Evolutionary conservation across 2,113 vertebrate genomes (phyloP).

Genomic region (Apteryx owenii): DNA sequence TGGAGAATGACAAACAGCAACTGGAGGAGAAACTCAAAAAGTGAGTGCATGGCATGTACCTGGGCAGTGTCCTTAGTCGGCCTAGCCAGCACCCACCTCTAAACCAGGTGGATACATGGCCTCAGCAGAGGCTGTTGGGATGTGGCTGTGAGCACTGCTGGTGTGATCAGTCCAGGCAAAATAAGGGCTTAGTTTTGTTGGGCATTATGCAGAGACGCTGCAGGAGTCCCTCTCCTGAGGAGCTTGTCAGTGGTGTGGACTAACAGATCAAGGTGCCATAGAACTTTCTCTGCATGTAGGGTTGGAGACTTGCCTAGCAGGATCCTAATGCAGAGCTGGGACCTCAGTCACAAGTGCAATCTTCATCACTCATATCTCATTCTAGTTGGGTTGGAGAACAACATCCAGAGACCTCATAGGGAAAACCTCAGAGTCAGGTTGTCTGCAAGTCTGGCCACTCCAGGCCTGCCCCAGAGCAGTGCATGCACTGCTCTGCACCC

Average conservation of each 20-base stretch:
- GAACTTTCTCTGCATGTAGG: neutral
- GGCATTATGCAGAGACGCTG: neutral
- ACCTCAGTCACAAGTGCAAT: neutral
- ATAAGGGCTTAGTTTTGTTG: neutral
- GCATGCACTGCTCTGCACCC: neutral
- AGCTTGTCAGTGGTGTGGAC: neutral
- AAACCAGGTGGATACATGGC: neutral
- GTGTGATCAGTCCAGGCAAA: neutral
- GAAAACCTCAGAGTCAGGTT: neutral
- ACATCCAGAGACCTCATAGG: neutral
- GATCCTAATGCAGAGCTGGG: neutral
- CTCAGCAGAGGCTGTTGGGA: neutral
- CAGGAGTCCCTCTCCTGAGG: neutral
- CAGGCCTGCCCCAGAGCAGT: neutral
- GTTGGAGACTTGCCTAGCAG: neutral
- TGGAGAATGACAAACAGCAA: conserved; percentile 94
- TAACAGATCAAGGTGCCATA: accelerated
- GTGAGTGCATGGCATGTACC: conserved; percentile 63
- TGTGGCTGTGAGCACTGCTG: neutral
- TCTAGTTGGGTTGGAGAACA: neutral
- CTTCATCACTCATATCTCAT: neutral
- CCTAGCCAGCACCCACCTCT: neutral
- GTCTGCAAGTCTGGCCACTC: neutral
- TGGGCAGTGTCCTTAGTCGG: neutral
- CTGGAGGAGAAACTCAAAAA: conserved; percentile 94